A percentile compares a stretch with the other conserved stretches of the same genome.
Conservation (phyloP, 2,888 invertebrate species). For the Tipula confusa region DNA sequence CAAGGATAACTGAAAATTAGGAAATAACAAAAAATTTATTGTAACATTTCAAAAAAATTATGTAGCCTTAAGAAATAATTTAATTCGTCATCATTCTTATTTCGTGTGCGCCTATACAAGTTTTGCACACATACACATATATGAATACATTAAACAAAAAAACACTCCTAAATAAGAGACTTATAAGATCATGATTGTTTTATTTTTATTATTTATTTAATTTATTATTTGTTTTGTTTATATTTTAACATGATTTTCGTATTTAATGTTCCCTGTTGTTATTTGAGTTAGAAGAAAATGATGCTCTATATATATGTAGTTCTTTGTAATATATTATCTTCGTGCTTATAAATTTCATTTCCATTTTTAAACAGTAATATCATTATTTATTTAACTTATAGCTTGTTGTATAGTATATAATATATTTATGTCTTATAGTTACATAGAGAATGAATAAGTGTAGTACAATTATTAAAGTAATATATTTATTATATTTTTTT, state of each 20-base stretch:
- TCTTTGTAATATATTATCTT: not conserved
- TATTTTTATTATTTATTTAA: constrained; percentile 25
- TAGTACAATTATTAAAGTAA: not conserved
- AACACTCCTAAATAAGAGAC: not conserved
- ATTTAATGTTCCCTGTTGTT: not conserved
- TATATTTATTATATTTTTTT: not conserved
- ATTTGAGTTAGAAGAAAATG: not conserved
- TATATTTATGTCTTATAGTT: not conserved
- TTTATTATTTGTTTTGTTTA: constrained; percentile 20
- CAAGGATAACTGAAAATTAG: too few species aligned
- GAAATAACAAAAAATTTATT: too few species aligned
- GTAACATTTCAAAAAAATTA: too few species aligned
- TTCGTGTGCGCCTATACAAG: not conserved
- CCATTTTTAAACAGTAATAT: constrained; percentile 3
- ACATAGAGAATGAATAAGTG: not conserved
- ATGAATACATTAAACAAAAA: too few species aligned
- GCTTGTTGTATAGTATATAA: not conserved
- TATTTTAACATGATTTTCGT: constrained; percentile 12
- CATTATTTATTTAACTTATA: constrained; percentile 25
- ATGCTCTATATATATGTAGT: not conserved
- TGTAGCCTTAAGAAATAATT: too few species aligned
- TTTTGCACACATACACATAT: too few species aligned
- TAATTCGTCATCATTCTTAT: not conserved
- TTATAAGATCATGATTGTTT: constrained; percentile 5
- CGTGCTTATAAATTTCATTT: not conserved